Base-by-base conservation (phyloP, 2,113 vertebrate genomes). In the Bufo bufo region DNA sequence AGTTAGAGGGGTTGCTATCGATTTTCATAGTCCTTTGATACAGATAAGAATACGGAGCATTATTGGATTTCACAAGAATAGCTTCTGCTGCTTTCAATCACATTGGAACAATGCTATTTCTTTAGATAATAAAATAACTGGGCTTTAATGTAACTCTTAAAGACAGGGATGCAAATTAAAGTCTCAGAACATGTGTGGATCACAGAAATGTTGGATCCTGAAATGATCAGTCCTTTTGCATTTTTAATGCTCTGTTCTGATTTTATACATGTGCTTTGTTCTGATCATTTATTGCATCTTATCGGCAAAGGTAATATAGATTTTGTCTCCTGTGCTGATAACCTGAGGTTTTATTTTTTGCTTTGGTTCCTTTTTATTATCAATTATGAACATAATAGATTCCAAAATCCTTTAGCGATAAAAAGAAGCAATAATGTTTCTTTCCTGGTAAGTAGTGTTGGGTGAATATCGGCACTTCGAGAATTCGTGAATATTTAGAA, bases 41-140 rank as follows among this genome's bases (percentile, higher is more conserved):
- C 87, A 77, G 86, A 82, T 87, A 82, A 61, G 56, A 82, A 75
- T 82, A 61, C 69, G 6, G 45, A 74, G 66, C 52, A 45, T 71
- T 87, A 87, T 87, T 82, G 86, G 66, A 87, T 87, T 87, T 71
- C 17, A 54, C 61, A 81, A 87, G 50, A 87, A 71, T 81, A 75
- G 56, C 47, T 83, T 83, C 20, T 77, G 47, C 47, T 61, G 16
- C 59, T 83, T 61, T 61, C 20, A 83, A 74, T 82, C 78, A 87
- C 45, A 87, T 23, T 80, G 45, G 8, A 23, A 69, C 63, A 69
- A 52, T 54, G 45, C 63, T 6, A 47, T 58, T 33, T 75, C 5
- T 47, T 85, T n/a, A 0, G 47, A 49, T 71, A 71, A 59, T 65
- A 63, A 75, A 49, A 75, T 75, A 50, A 47, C 47, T 8, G 45